Percentiles rank a stretch among this genome's conserved stretches.
phyloP scores from a whole-genome alignment of 2,797 vertebrate species.

The Astyanax mexicanus region DNA sequence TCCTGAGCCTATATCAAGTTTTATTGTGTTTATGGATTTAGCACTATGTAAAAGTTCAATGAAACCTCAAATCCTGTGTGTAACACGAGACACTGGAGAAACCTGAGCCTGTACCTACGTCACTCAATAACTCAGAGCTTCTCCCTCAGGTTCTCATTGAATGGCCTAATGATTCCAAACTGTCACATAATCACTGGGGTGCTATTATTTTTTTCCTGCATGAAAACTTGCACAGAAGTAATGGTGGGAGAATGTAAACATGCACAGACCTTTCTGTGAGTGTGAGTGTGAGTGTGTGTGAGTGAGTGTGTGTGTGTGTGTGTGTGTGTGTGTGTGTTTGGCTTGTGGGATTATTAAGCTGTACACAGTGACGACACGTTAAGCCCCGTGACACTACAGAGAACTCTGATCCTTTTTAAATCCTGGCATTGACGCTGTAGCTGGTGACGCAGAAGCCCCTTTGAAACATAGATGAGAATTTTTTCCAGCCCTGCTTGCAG shows the following conservation, averaged over 20 bases:
- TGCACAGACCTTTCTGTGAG: constrained; percentile 27
- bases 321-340: constrained; percentile 38
- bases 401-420: constrained; percentile 60
- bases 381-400: constrained; percentile 47
- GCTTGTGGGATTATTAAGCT: constrained; percentile 51
- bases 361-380: constrained; percentile 47
- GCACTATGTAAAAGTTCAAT: neutral
- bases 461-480: constrained; percentile 43
- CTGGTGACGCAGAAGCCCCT: constrained; percentile 50
- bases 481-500: constrained; percentile 31
- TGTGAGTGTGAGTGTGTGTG: constrained; percentile 25
- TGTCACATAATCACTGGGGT: neutral
- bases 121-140: neutral
- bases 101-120: neutral
- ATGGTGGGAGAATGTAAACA: constrained; percentile 33
- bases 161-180: constrained; percentile 1
- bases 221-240: neutral
- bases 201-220: neutral
- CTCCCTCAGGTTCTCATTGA: constrained; percentile 7
- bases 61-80: neutral
- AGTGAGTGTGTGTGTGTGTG: constrained; percentile 37
- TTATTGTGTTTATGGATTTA: neutral
- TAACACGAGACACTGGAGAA: neutral
- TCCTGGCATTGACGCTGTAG: constrained; percentile 42
- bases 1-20: neutral